Percentiles rank a stretch among this genome's conserved stretches.
phyloP scores from a whole-genome alignment of 1,140 invertebrate species.

The Pogonus chalceus region DNA sequence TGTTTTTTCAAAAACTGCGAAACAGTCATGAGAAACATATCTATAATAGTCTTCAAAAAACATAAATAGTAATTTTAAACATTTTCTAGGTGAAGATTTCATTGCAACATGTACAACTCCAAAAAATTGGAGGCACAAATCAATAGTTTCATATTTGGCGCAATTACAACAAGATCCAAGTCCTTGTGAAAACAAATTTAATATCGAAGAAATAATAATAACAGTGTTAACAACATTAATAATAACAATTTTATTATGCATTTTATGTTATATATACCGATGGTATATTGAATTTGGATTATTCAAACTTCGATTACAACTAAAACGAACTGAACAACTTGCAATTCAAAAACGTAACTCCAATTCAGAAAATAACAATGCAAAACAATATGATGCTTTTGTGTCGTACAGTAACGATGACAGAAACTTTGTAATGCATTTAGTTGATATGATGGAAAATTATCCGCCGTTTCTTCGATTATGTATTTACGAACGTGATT shows the following conservation, averaged over 20 bases:
- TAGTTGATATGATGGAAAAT: conserved; percentile 46
- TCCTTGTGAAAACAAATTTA: conserved; percentile 8
- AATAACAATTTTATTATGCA: neutral
- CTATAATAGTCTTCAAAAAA: too few species aligned
- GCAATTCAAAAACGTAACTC: conserved; percentile 14
- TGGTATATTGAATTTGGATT: conserved; percentile 16
- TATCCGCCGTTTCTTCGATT: conserved; percentile 42
- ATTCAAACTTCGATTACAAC: conserved; percentile 15
- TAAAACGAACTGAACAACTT: conserved; percentile 21
- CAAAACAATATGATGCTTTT: conserved; percentile 48
- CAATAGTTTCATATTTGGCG: conserved; percentile 9
- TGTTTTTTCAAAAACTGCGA: too few species aligned
- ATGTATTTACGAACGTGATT: conserved; percentile 56
- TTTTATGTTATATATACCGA: conserved; percentile 20
- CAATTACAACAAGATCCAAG: conserved; percentile 12
- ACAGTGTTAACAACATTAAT: conserved; percentile 1
- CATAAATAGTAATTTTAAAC: conserved; percentile 11
- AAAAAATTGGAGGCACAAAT: neutral
- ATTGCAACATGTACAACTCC: conserved; percentile 15
- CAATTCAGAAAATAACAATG: neutral
- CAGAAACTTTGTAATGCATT: conserved; percentile 44
- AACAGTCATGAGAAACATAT: too few species aligned
- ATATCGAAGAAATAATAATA: neutral
- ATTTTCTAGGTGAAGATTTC: conserved; percentile 10
- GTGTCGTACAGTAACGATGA: conserved; percentile 56